These are phyloP conservation scores for Pogonognathellus flavescens DNA, from an alignment of 1,140 invertebrate genomes.

Conservation along the genomic window DNA sequence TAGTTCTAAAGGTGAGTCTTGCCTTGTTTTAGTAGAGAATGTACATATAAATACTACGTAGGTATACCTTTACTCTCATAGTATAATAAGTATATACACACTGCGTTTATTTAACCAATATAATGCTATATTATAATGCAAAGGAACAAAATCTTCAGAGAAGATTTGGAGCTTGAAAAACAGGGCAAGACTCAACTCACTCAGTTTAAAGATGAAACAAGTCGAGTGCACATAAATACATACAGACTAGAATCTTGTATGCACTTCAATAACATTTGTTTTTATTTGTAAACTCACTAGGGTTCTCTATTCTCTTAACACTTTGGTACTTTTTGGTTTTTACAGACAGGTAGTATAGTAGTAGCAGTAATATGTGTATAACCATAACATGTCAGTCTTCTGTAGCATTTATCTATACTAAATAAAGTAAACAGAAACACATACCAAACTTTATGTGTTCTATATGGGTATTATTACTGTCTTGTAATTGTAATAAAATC, in stretches of 20 bases:
- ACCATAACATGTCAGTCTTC: background rate
- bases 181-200: slow-evolving; percentile 53
- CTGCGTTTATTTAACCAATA: slow-evolving; percentile 12
- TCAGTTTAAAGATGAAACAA: slow-evolving; percentile 8
- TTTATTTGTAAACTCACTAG: slow-evolving; percentile 43
- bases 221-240: background rate
- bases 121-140: background rate
- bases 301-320: slow-evolving; percentile 23
- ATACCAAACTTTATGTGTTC: background rate
- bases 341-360: too few species aligned
- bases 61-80: background rate
- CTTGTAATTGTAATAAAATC: too few species aligned
- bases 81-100: background rate
- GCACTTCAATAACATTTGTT: slow-evolving; percentile 6
- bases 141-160: slow-evolving; percentile 48
- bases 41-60: background rate
- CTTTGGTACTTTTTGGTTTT: background rate
- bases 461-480: too few species aligned
- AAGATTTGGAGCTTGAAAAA: slow-evolving; percentile 66
- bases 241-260: background rate
- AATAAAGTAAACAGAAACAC: background rate
- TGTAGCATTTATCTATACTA: background rate
- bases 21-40: background rate
- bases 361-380: background rate
- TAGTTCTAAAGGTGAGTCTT: background rate